Base-by-base conservation (phyloP, 2,888 invertebrate species). In the Nesidiocoris tenuis region DNA sequence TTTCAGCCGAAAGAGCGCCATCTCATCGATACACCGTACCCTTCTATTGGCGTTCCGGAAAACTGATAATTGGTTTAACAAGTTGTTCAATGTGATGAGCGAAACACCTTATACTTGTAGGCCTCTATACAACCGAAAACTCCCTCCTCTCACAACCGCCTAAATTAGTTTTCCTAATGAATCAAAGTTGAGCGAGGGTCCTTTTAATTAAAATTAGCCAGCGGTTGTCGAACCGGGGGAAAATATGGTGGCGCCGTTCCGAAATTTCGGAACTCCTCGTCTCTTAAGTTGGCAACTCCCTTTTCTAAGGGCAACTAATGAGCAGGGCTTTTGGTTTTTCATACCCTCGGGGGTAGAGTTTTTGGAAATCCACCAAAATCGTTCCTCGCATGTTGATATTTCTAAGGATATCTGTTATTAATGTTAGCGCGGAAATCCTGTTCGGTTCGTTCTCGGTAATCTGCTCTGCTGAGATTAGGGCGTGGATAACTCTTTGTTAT, bases 41-140 rank as follows among this genome's bases (percentile, higher is more conserved):
- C 12, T 39, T 12, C 39, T 12, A 12, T 39, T 7, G 39, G 39
- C 39, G 12, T 39, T 39, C 12, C 5, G 39, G 17, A 25, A 65
- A 65, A 65, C 65, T 65, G 65, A 25, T 65, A 39, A 65, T 65
- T 65, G 65, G 65, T 65, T 65, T 65, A 64, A 65, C 65, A 65
- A 65, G 39, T 65, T 65, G 65, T 65, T 25, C 65, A 39, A 65
- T 39, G 39, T 65, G 65, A 65, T 65, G 65, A 65, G 65, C 39
- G 39, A 39, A 24, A 65, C 65, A 65, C 65, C 39, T 39, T 39
- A 39, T 39, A 39, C 39, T 39, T 39, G 39, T 3, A 39, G 39
- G 5, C 39, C 65, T 65, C 39, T n/a, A n/a, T n/a, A 39, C 39
- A 39, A 65, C 65, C 39, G 39, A 39, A 39, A 39, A 39, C 39